Evolutionary conservation across 2,113 vertebrate species (phyloP), one percentile per base, ranked within the genome.

Genomic region (Eudyptes chrysolophus): DNA sequence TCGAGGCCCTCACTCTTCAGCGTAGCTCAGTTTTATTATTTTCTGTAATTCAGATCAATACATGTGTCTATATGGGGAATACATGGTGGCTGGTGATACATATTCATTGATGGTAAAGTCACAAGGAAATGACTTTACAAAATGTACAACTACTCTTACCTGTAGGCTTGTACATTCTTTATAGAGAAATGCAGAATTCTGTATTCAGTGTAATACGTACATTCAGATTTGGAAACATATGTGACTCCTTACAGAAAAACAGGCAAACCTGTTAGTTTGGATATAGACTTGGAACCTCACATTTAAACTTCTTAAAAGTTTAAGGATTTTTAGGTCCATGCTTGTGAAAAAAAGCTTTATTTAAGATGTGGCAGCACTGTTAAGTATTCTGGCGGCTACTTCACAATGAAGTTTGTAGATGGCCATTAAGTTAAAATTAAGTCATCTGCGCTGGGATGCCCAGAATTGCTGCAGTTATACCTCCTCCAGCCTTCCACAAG

Each of bases 41-140:
- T 93, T 88, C 74, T 89, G 24, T 58, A 93, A 91, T 76, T 96
- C 95, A 87, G 57, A 95, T 60, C 90, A 97, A 90, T 76, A 87
- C 49, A 38, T 87, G 71, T 71, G 70, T 57, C 70, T 87, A 42
- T 55, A 62, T 49, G 61, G 82, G 94, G 86, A 95, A 74, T 64
- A 72, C 54, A 13, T 2, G 19, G 21, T 74, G 80, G 81, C 78
- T 94, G 46, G 8, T 70, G 54, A 92, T 94, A 66, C 55, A 90
- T 91, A 94, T 60, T 91, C 87, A 66, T 44, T 2, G 22, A 27
- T 3, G 54, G 48, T 36, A 42, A 94, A 94, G 83, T 84, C 83
- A 89, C 64, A 32, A 81, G 87, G 80, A 78, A 95, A 87, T 93
- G 27, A 82, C 81, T 95, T 83, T 40, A 69, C 68, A 80, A 65